Evolutionary conservation across 2,797 vertebrate species (phyloP).

Genomic region (Smutsia gigantea): DNA sequence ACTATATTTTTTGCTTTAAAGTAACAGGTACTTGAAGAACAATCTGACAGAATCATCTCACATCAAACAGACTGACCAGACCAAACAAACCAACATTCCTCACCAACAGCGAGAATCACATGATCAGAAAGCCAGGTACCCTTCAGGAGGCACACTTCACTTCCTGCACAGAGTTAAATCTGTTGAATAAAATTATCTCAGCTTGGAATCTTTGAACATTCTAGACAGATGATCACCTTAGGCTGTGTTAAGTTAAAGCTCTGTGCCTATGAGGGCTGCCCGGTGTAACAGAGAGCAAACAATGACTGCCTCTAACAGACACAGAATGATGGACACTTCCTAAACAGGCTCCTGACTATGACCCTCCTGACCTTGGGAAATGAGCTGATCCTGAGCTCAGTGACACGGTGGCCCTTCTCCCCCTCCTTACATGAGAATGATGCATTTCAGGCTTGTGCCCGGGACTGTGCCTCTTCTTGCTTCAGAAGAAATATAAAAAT

Average conservation of each 20-base stretch:
- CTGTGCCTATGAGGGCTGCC: neutral
- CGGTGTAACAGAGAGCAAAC: neutral
- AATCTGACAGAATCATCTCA: neutral
- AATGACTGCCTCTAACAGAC: too few species aligned
- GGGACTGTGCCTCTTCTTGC: neutral
- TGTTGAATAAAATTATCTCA: neutral
- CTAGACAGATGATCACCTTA: too few species aligned
- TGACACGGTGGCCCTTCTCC: neutral
- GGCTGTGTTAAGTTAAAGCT: neutral
- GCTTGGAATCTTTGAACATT: neutral
- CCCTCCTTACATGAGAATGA: neutral
- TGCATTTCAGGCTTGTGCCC: neutral
- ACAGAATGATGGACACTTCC: neutral
- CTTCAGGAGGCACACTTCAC: neutral
- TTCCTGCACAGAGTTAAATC: neutral
- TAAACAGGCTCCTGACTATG: neutral
- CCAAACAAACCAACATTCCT: neutral
- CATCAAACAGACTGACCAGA: neutral
- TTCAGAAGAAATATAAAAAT: neutral
- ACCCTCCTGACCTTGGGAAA: neutral
- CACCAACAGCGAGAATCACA: neutral
- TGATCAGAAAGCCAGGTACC: neutral
- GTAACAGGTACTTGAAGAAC: neutral
- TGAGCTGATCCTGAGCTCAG: neutral
- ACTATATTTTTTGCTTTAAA: neutral